Evolutionary conservation across 2,888 invertebrate genomes (phyloP).

Genomic region (Cheilosia pagana): DNA sequence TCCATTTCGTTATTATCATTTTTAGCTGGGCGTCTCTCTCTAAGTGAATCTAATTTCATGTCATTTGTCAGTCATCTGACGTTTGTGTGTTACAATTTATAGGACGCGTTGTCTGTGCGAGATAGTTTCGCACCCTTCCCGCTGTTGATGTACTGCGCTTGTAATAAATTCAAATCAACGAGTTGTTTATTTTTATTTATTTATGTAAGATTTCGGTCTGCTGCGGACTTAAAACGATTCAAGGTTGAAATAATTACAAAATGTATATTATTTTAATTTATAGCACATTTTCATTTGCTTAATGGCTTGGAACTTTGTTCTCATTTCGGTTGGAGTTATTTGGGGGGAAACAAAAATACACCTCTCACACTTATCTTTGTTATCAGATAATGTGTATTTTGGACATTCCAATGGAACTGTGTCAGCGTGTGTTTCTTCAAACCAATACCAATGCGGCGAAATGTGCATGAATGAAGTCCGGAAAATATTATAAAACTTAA

Average conservation of each 20-base stretch:
- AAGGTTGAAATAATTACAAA: conserved; percentile 68
- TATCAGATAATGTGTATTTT: conserved; percentile 52
- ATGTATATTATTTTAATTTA: conserved; percentile 32
- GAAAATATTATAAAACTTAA: too few species aligned
- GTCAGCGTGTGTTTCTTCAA: conserved; percentile 32
- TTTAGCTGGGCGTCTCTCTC: conserved; percentile 24
- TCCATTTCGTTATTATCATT: conserved; percentile 26
- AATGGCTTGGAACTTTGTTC: neutral
- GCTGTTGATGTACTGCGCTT: conserved; percentile 10
- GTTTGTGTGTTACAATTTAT: conserved; percentile 51
- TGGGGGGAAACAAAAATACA: conserved; percentile 13
- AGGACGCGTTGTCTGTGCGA: conserved; percentile 24
- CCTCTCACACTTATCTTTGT: conserved; percentile 54
- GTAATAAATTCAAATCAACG: conserved; percentile 63
- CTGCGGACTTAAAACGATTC: conserved; percentile 32
- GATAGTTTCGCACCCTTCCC: conserved; percentile 52
- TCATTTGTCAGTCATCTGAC: conserved; percentile 59
- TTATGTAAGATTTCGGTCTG: conserved; percentile 30
- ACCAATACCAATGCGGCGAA: conserved; percentile 3
- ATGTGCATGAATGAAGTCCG: neutral
- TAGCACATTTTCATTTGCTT: neutral
- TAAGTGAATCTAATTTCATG: conserved; percentile 55
- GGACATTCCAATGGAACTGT: conserved; percentile 38
- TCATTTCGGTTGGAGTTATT: conserved; percentile 13
- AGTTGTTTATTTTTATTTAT: conserved; percentile 54